Base-by-base conservation (phyloP, 2,113 vertebrate species). In the Chaetops frenatus region DNA sequence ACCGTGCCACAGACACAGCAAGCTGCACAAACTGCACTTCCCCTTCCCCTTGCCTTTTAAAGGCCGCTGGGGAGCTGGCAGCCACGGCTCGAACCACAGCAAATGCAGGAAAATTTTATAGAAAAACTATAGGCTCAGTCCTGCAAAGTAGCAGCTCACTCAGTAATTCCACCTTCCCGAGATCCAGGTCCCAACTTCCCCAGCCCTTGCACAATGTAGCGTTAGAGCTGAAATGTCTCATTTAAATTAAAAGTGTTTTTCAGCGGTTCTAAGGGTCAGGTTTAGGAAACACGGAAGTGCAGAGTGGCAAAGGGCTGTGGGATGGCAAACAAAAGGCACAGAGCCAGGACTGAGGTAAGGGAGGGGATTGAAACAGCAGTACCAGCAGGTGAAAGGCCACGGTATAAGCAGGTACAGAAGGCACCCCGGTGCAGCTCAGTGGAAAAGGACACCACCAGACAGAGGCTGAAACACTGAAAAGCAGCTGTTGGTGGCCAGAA, bases 401-500 rank as follows among this genome's bases (percentile, higher is more conserved):
- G 0, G 36, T 8, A 10, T 27, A 69, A 69, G 14, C 47, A 84
- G 48, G 51, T 65, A 74, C 29, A 83, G 56, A 64, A 65, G 40
- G 56, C 57, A 60, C 57, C 54, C 84, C 5, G 2, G 64, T 78
- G 65, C 81, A 79, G 50, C 72, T 82, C 67, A 77, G 11, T 3
- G 54, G 38, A 53, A 86, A 70, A n/a, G 42, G 33, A 88, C 2
- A 0, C 44, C 80, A 72, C 50, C 47, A 86, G 50, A 57, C 22
- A 73, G 67, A 51, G 73, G 61, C 50, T 90, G 67, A 86, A 95
- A 94, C 70, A 69, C 70, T 93, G 80, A 48, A 81, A 91, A 71
- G 61, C 56, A 7, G 73, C 80, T 93, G 72, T 20, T 96, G 67
- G 91, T 96, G 87, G 62, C 83, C 94, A 88, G 47, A 94, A 92